A percentile compares a stretch with the other conserved stretches of the same genome.
These are phyloP conservation scores for Achatina immaculata DNA, from an alignment of 1,140 invertebrate species.

Conservation along the genomic window DNA sequence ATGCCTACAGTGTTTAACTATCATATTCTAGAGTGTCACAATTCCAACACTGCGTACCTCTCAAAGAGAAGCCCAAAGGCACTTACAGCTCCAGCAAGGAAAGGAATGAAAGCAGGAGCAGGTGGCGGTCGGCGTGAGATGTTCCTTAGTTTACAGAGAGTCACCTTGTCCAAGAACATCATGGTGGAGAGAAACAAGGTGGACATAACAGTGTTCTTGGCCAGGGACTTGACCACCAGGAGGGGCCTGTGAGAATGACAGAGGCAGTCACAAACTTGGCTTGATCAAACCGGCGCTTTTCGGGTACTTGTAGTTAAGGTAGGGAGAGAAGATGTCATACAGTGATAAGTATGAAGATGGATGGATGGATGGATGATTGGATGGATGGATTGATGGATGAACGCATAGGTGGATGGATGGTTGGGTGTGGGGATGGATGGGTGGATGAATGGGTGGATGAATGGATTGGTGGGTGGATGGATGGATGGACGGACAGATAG, in stretches of 20 bases:
- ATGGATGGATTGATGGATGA: too few relatives aligned
- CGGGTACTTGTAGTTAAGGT: too few relatives aligned
- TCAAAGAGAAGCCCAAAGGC: slow-evolving; percentile 60
- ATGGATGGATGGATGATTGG: too few relatives aligned
- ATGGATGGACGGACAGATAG: not conserved
- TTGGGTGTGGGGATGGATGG: too few relatives aligned
- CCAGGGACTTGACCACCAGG: slow-evolving; percentile 46
- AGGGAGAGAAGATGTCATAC: too few relatives aligned
- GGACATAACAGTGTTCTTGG: slow-evolving; percentile 57
- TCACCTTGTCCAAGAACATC: slow-evolving; percentile 61
- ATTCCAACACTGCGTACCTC: slow-evolving; percentile 22
- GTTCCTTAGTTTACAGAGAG: slow-evolving; percentile 59
- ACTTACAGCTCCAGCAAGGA: slow-evolving; percentile 50
- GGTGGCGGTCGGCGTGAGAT: slow-evolving; percentile 49
- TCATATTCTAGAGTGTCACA: not conserved
- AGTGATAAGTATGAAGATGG: not conserved
- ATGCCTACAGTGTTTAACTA: not conserved
- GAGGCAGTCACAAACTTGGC: too few relatives aligned
- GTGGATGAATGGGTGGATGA: too few relatives aligned
- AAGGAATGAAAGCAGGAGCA: slow-evolving; percentile 52
- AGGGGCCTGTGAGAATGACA: slow-evolving; percentile 52
- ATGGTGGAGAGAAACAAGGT: slow-evolving; percentile 59
- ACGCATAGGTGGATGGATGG: too few relatives aligned
- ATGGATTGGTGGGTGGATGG: too few relatives aligned
- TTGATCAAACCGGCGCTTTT: too few relatives aligned